Conservation (phyloP, 2,113 vertebrate genomes). For the Ursus arctos region DNA sequence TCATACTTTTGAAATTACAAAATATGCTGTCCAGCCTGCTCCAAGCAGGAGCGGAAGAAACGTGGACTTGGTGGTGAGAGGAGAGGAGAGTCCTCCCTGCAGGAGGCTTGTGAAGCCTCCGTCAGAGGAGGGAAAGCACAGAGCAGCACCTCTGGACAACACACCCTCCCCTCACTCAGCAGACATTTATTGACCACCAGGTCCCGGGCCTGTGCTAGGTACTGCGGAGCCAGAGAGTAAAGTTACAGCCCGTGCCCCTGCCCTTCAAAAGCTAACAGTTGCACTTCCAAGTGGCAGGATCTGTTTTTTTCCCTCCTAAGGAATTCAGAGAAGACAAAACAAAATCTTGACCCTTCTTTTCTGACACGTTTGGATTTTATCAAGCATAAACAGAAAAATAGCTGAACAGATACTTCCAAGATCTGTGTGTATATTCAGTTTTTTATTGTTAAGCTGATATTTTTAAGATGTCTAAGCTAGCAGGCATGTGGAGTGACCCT, state of each 20-base stretch:
- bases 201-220: neutral
- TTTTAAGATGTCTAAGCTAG: slow-evolving; percentile 65
- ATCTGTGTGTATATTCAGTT: slow-evolving; percentile 75
- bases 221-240: neutral
- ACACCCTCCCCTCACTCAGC: neutral
- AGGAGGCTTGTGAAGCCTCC: neutral
- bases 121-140: neutral
- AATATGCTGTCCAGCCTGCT: neutral
- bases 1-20: slow-evolving; percentile 38
- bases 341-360: slow-evolving; percentile 60
- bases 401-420: slow-evolving; percentile 60
- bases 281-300: neutral
- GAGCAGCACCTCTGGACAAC: neutral
- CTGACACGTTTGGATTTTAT: slow-evolving; percentile 59
- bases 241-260: neutral
- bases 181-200: neutral
- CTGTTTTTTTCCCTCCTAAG: neutral
- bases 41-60: neutral
- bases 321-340: slow-evolving; percentile 20
- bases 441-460: slow-evolving; percentile 79
- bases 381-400: slow-evolving; percentile 70
- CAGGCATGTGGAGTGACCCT: slow-evolving; percentile 62
- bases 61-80: neutral
- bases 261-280: neutral
- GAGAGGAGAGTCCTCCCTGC: neutral